phyloP scores from a whole-genome alignment of 2,797 vertebrate genomes.

The Paratrypauchen microcephalus region DNA sequence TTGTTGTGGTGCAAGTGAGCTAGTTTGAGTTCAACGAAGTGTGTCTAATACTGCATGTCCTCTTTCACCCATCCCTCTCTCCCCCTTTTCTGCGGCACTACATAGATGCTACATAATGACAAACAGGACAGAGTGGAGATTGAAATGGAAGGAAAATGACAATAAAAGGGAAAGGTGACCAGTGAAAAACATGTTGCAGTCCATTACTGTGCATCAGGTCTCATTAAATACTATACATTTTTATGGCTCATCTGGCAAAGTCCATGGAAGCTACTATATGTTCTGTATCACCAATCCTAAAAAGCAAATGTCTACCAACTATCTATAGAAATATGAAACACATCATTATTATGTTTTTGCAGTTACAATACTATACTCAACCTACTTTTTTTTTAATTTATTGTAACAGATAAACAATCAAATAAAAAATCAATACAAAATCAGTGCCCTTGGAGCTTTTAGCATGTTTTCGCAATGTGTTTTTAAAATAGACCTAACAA shows the following conservation, averaged over 20 bases:
- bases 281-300: no score
- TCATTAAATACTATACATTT: neutral
- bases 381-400: no score
- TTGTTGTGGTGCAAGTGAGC: conserved; percentile 6
- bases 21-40: conserved; percentile 21
- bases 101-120: conserved; percentile 26
- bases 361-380: no score
- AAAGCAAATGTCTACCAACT: no score
- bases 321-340: no score
- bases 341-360: no score
- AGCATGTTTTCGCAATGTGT: no score
- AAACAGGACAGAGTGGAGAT: conserved; percentile 18
- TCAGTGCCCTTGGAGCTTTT: no score
- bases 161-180: conserved; percentile 9
- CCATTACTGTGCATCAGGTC: neutral
- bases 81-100: conserved; percentile 26
- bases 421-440: no score
- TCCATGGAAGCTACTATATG: neutral
- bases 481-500: no score
- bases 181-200: conserved; percentile 3
- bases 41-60: conserved; percentile 13
- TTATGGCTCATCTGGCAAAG: neutral
- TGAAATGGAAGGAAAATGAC: conserved; percentile 31
- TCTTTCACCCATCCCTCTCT: neutral
- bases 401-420: no score